Evolutionary conservation across 2,797 vertebrate genomes (phyloP), one percentile per base, ranked within the genome.

Genomic region (Coilia nasus): DNA sequence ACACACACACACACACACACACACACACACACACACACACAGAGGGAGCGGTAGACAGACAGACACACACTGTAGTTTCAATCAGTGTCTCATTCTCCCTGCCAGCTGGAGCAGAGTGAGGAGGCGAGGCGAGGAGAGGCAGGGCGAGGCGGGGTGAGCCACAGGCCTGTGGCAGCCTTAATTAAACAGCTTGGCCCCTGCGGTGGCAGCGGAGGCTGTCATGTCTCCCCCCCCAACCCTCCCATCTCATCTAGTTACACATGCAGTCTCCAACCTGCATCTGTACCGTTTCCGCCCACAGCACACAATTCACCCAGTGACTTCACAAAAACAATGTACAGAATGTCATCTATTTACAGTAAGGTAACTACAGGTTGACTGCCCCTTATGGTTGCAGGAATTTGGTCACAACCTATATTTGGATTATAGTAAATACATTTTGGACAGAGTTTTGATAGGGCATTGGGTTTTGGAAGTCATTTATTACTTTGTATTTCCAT

Each of bases 161-260:
- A 54, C 80, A 85, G 80, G 84, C 86, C 88, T 83, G 81, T 57
- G 71, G 84, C 81, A 46, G 87, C 84, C 75, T 91, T 92, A 92
- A 93, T 94, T 91, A 92, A 92, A 92, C 87, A 90, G 88, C 87
- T 91, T 71, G 86, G 86, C 86, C 90, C 87, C n/a, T 82, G 84
- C 57, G 85, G 88, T 85, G 71, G 21, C 31, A 81, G 84, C 59
- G 85, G 88, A 86, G 82, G 82, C 81, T 57, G 85, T 71, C 83
- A 7, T 50, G 86, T 57, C 82, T 9, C 85, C 75, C n/a, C 0
- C 83, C 54, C 83, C 3, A 54, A 1, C 50, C 50, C 81, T 31
- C 44, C 62, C 12, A 46, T 11, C 81, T 81, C 62, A 54, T 64
- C 11, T 11, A n/a, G 54, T 81, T 59, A 78, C 83, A 85, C 46